Percentiles rank a stretch among this genome's conserved stretches.
These are phyloP conservation scores for Leucophenga maculata DNA, from an alignment of 2,888 invertebrate genomes.

Conservation along the genomic window DNA sequence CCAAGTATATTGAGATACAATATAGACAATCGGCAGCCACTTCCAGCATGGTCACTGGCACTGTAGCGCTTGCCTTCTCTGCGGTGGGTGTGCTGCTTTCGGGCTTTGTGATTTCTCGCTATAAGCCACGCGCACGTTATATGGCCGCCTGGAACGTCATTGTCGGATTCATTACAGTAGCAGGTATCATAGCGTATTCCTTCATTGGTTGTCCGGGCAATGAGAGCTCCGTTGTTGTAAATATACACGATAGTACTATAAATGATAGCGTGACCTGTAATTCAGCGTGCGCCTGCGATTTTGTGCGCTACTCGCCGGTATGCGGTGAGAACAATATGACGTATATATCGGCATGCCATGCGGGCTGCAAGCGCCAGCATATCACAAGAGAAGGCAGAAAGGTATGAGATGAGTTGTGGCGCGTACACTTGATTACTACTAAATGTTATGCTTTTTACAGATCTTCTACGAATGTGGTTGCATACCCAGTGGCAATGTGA, in stretches of 20 bases:
- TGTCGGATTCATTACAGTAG: slow-evolving; percentile 77
- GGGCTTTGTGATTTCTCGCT: slow-evolving; percentile 79
- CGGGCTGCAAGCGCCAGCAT: slow-evolving; percentile 77
- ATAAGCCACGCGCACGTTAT: slow-evolving; percentile 78
- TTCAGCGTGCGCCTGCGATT: slow-evolving; percentile 79
- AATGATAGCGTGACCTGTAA: slow-evolving; percentile 74
- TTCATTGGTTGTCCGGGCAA: slow-evolving; percentile 79
- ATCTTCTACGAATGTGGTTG: slow-evolving; percentile 67
- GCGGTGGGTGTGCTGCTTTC: slow-evolving; percentile 80
- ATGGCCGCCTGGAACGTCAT: slow-evolving; percentile 81
- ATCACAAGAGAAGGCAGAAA: slow-evolving; percentile 71
- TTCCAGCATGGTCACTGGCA: slow-evolving; percentile 78
- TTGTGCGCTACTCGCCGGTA: slow-evolving; percentile 82
- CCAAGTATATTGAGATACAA: slow-evolving; percentile 88
- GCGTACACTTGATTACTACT: too few species aligned
- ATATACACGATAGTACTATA: slow-evolving; percentile 63
- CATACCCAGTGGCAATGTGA: slow-evolving; percentile 52
- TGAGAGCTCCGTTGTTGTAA: slow-evolving; percentile 73
- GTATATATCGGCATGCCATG: slow-evolving; percentile 86
- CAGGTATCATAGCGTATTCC: slow-evolving; percentile 78
- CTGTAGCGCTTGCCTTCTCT: slow-evolving; percentile 80
- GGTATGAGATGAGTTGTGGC: slow-evolving; percentile 57
- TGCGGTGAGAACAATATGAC: slow-evolving; percentile 79
- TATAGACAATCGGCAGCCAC: slow-evolving; percentile 83
- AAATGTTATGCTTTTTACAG: slow-evolving; percentile 38